phyloP scores from a whole-genome alignment of 2,113 vertebrate genomes.

The Scatophagus argus region DNA sequence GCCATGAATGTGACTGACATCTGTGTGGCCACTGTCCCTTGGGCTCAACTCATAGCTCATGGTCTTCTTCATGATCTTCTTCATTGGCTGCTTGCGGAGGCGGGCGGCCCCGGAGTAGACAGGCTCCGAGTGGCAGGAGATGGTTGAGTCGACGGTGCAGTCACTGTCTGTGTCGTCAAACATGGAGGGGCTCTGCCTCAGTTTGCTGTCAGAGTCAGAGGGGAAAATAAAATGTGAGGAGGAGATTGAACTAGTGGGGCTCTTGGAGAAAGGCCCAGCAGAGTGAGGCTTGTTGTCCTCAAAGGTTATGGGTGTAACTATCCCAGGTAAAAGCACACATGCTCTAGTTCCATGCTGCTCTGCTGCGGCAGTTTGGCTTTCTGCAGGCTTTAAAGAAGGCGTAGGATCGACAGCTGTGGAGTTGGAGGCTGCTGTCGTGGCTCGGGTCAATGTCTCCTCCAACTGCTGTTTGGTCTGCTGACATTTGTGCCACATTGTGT shows the following conservation, averaged over 20 bases:
- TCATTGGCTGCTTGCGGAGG: conserved; percentile 86
- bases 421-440: conserved; percentile 2
- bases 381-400: conserved; percentile 25
- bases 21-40: conserved; percentile 64
- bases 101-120: conserved; percentile 67
- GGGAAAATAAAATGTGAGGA: conserved; percentile 70
- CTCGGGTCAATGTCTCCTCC: conserved; percentile 76
- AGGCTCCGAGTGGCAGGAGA: conserved; percentile 83
- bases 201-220: conserved; percentile 57
- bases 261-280: conserved; percentile 63
- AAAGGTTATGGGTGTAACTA: conserved; percentile 32
- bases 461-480: conserved; percentile 80
- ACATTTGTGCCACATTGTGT: conserved; percentile 80
- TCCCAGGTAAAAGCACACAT: conserved; percentile 44
- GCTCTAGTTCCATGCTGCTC: conserved; percentile 28
- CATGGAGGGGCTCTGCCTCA: conserved; percentile 64
- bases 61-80: conserved; percentile 89
- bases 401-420: neutral
- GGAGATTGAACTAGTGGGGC: conserved; percentile 59
- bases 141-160: conserved; percentile 81
- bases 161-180: conserved; percentile 85
- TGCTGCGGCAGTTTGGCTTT: neutral
- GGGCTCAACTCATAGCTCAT: conserved; percentile 79
- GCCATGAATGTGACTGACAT: conserved; percentile 75
- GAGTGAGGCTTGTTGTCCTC: conserved; percentile 70